These are phyloP conservation scores for Linnaemya vulpina DNA, from an alignment of 2,888 invertebrate genomes.

Conservation along the genomic window DNA sequence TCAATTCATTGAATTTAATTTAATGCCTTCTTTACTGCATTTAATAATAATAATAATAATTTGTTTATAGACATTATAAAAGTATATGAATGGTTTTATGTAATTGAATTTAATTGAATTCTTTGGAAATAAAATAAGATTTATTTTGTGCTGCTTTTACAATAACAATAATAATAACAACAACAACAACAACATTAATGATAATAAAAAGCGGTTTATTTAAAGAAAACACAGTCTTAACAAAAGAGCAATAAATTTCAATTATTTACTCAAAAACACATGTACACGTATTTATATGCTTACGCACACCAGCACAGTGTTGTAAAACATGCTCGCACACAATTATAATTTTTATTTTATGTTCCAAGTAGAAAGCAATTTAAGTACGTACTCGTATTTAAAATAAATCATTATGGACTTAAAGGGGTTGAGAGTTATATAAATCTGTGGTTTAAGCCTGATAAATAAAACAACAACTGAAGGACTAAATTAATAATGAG, in stretches of 20 bases:
- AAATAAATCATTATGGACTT: slow-evolving; percentile 13
- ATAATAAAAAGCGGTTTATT: slow-evolving; percentile 54
- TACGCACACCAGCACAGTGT: not conserved
- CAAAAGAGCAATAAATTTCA: slow-evolving; percentile 70
- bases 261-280: slow-evolving; percentile 58
- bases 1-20: slow-evolving; percentile 25
- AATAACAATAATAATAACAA: slow-evolving; percentile 46
- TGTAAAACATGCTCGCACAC: not conserved
- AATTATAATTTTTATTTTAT: not conserved
- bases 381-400: not conserved
- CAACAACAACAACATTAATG: slow-evolving; percentile 42
- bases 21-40: slow-evolving; percentile 21
- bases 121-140: slow-evolving; percentile 64
- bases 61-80: slow-evolving; percentile 32
- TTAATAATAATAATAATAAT: slow-evolving; percentile 39
- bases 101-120: slow-evolving; percentile 70
- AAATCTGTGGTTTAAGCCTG: not conserved
- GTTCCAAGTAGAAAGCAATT: slow-evolving; percentile 11
- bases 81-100: slow-evolving; percentile 42
- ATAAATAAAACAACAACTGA: not conserved
- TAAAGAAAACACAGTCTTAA: slow-evolving; percentile 49
- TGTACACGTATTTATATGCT: slow-evolving; percentile 13
- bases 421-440: not conserved
- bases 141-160: slow-evolving; percentile 52
- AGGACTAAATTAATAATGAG: too few relatives aligned